Base-by-base conservation (phyloP, 2,113 vertebrate genomes). In the Leptobrachium ailaonicum region DNA sequence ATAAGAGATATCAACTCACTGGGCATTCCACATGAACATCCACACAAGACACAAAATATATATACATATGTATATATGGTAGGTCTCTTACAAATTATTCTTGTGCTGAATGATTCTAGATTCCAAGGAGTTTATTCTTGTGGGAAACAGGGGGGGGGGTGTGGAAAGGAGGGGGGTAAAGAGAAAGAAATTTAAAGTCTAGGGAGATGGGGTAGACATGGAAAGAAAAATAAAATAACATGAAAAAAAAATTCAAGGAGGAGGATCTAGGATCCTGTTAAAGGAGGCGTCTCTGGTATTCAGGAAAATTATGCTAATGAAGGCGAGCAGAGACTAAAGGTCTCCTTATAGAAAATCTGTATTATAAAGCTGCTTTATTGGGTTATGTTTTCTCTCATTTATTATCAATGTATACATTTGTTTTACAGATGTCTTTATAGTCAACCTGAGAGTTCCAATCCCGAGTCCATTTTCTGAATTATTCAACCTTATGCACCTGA, bases 261-360 rank as follows among this genome's bases (percentile, higher is more conserved):
- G 90, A 86, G 86, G 90, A 50, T 78, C 76, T 91, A 88, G 6
- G 68, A 80, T 79, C 95, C 94, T 92, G 92, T 88, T 91, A 94
- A 92, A 92, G 87, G 88, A 82, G 93, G 92, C 95, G 94, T 96
- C 95, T 94, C 93, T 87, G 87, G 93, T 95, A 93, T 96, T 95
- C 95, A 94, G 93, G 94, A 95, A 96, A 96, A 98, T 95, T 97
- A 97, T 97, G 96, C 95, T 96, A 98, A 99, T 98, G 89, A 95
- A 90, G 87, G 91, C 91, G 90, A 72, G 41, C 72, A 68, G 75
- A 40, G 64, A 90, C 92, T 90, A 91, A 91, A 95, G 93, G 93
- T 92, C 88, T 88, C 86, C 45, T 54, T 32, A 32, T 32, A 32
- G 56, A 66, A 80, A 58, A 74, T 73, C 63, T 72, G 62, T 91